Conservation (phyloP, 1,140 invertebrate species). For the Leptinotarsa texana region DNA sequence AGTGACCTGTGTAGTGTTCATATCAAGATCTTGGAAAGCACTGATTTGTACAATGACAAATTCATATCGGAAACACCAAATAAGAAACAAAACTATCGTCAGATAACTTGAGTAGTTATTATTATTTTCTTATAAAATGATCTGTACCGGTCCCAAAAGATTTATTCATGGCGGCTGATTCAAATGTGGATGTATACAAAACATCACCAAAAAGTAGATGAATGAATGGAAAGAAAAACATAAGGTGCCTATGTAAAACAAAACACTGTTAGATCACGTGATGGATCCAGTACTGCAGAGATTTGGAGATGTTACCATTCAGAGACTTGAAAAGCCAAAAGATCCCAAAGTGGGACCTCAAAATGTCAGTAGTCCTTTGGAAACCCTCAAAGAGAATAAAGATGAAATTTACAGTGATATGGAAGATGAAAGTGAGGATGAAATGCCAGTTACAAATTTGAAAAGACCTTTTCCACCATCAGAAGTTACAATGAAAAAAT, state of each 20-base stretch:
- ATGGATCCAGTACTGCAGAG: slow-evolving; percentile 54
- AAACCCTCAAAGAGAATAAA: slow-evolving; percentile 39
- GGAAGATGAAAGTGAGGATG: slow-evolving; percentile 43
- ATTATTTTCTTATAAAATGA: not conserved
- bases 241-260: slow-evolving; percentile 10
- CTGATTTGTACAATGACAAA: too few species aligned
- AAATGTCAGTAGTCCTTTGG: slow-evolving; percentile 31
- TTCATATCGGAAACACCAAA: too few species aligned
- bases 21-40: not conserved
- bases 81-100: not conserved
- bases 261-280: slow-evolving; percentile 20
- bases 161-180: slow-evolving; percentile 32
- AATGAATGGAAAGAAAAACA: not conserved
- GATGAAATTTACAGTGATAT: slow-evolving; percentile 34
- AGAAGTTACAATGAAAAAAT: slow-evolving; percentile 42
- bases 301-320: slow-evolving; percentile 54
- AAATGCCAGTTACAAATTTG: slow-evolving; percentile 30
- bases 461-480: slow-evolving; percentile 39
- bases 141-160: slow-evolving; percentile 20
- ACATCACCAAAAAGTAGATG: slow-evolving; percentile 13
- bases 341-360: slow-evolving; percentile 43
- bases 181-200: slow-evolving; percentile 36
- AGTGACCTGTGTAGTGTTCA: slow-evolving; percentile 4
- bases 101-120: not conserved
- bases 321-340: slow-evolving; percentile 52